Evolutionary conservation across 2,888 invertebrate genomes (phyloP), one percentile per base, ranked within the genome.

Genomic region (Anoplius nigerrimus): DNA sequence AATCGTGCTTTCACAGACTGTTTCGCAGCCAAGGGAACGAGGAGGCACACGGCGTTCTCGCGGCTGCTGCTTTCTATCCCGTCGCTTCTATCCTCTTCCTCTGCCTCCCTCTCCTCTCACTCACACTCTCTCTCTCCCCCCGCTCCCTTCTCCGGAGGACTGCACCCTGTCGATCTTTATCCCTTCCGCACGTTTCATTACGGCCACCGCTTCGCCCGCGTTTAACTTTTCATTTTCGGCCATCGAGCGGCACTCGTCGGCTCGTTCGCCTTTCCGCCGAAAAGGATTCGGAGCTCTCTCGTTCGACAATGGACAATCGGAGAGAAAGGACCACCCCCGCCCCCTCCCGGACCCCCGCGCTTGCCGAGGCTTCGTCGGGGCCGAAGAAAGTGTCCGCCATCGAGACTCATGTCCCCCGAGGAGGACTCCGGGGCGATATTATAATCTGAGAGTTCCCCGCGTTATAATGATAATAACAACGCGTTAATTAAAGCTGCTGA

Each of bases 401-500:
- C 65, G 48, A 5, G 48, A 18, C 52, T 48, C 48, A 4, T 48
- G 34, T 71, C 65, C 52, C 48, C n/a, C n/a, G n/a, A n/a, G 60
- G 24, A 61, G 46, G 69, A 68, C 68, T 71, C 76, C 80, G 72
- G 64, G 61, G 68, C 65, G 66, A 78, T 79, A 74, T 79, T 78
- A 80, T 79, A 80, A 79, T 79, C 71, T 66, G 60, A 58, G 54
- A 34, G 34, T 34, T 62, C 66, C 42, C 67, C 65, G 74, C 76
- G 82, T 82, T 81, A 82, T 83, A 84, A 86, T 86, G 85, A 87
- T 87, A 85, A 88, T 87, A 88, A 88, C 87, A 87, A 86, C 82
- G 86, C 86, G 85, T 85, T 86, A 87, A 88, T 87, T 86, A 87
- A 87, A 86, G 83, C 83, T 81, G 84, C 83, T 87, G 87, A 88